These are phyloP conservation scores for Anoplophora glabripennis DNA, from an alignment of 1,140 invertebrate genomes.

Conservation along the genomic window DNA sequence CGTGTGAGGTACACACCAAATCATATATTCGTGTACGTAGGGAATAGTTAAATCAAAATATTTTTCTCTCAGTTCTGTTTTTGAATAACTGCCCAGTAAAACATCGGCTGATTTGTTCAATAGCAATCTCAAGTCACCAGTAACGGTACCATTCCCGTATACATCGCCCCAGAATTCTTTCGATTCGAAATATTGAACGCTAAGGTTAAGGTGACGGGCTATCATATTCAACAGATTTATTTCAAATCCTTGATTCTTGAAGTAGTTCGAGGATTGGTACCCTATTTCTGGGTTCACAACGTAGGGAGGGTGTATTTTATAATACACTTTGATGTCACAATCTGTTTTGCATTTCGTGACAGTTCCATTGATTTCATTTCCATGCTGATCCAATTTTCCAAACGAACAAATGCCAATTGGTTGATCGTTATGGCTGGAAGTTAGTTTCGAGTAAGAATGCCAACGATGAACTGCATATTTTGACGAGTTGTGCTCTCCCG, in stretches of 20 bases:
- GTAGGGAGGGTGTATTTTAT: constrained; percentile 4
- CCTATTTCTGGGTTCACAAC: neutral
- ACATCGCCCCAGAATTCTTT: neutral
- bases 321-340: constrained; percentile 3
- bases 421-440: too few species aligned
- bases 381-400: too few species aligned
- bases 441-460: too few species aligned
- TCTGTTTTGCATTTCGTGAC: neutral
- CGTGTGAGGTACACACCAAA: constrained; percentile 12
- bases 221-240: constrained; percentile 14
- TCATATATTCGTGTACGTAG: constrained; percentile 9
- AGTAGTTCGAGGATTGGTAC: neutral
- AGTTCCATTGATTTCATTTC: neutral
- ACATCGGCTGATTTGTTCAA: neutral
- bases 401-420: too few species aligned
- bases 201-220: neutral
- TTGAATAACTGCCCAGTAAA: constrained; percentile 2
- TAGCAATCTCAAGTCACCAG: neutral
- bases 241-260: neutral
- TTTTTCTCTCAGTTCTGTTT: neutral
- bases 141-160: constrained; percentile 3
- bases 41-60: constrained; percentile 5
- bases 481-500: too few species aligned
- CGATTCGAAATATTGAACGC: neutral
- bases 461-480: too few species aligned